Conservation (phyloP, 1,140 invertebrate species). For the Planococcus citri region DNA sequence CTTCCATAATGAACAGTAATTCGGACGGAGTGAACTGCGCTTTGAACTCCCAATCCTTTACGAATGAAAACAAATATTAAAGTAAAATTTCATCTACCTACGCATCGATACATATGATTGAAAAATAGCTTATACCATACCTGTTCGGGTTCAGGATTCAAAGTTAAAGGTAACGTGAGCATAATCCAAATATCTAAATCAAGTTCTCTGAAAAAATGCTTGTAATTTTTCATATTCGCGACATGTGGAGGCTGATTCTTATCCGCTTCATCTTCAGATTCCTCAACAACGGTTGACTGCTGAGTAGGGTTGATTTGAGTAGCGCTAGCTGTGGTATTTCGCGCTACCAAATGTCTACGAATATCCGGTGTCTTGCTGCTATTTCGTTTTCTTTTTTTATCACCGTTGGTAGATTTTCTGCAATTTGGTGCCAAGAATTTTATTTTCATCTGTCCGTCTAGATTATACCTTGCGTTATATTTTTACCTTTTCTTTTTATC, state of each 20-base stretch:
- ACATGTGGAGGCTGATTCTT: constrained; percentile 11
- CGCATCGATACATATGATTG: background rate
- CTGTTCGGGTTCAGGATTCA: constrained; percentile 27
- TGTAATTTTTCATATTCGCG: constrained; percentile 27
- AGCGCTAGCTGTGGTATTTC: no score
- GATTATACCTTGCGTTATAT: no score
- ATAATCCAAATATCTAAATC: constrained; percentile 39
- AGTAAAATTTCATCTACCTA: background rate
- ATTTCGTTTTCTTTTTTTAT: constrained; percentile 8
- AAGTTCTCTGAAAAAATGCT: constrained; percentile 36
- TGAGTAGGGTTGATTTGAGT: background rate
- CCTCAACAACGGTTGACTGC: constrained; percentile 4
- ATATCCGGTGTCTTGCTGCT: background rate
- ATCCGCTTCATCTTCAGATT: constrained; percentile 26
- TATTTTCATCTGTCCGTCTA: no score
- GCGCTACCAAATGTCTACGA: background rate
- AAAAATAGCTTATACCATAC: constrained; percentile 21
- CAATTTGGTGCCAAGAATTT: background rate
- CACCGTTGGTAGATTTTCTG: background rate
- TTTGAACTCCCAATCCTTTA: constrained; percentile 28
- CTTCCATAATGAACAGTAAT: constrained; percentile 37
- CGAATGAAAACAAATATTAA: constrained; percentile 15
- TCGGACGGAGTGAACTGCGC: constrained; percentile 34
- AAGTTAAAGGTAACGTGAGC: constrained; percentile 36
- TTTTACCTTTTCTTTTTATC: constrained; percentile 21